Conservation (phyloP, 2,888 invertebrate species). For the Seira ritae region DNA sequence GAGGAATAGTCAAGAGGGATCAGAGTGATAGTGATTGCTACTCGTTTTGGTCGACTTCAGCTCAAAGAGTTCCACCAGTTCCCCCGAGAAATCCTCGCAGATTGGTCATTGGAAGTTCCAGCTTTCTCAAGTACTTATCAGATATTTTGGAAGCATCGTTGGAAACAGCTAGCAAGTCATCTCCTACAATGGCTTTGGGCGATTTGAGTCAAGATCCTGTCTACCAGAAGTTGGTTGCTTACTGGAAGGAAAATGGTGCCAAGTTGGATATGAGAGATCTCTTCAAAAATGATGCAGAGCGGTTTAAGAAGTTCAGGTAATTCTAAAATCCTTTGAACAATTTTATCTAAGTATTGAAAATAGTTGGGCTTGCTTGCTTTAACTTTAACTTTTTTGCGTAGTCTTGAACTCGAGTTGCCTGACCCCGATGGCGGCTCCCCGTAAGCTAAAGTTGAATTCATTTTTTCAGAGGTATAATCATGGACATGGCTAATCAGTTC, state of each 20-base stretch:
- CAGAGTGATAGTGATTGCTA: neutral
- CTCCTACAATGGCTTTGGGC: slow-evolving; percentile 44
- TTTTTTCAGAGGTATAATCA: too few relatives aligned
- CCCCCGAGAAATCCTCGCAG: slow-evolving; percentile 23
- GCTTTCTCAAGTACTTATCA: slow-evolving; percentile 32
- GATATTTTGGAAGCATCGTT: slow-evolving; percentile 37
- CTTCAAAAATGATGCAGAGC: slow-evolving; percentile 86
- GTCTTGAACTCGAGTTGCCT: slow-evolving; percentile 62
- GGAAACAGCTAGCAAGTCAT: slow-evolving; percentile 8
- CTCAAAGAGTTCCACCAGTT: neutral
- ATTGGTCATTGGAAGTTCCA: neutral
- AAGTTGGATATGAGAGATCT: slow-evolving; percentile 88
- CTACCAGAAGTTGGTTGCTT: slow-evolving; percentile 86
- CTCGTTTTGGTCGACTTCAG: slow-evolving; percentile 23
- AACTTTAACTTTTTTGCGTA: slow-evolving; percentile 30
- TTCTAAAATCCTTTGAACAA: slow-evolving; percentile 29
- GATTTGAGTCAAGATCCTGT: slow-evolving; percentile 81
- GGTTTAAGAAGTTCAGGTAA: slow-evolving; percentile 95
- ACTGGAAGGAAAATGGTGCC: slow-evolving; percentile 83
- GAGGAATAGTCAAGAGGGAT: neutral
- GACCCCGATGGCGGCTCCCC: slow-evolving; percentile 86
- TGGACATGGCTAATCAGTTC: too few relatives aligned
- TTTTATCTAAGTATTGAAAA: slow-evolving; percentile 10
- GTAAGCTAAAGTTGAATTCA: too few relatives aligned
- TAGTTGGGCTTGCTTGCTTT: neutral